A percentile compares a stretch with the other conserved stretches of the same genome.
phyloP scores from a whole-genome alignment of 2,797 vertebrate species.

The Lepus oiostolus region DNA sequence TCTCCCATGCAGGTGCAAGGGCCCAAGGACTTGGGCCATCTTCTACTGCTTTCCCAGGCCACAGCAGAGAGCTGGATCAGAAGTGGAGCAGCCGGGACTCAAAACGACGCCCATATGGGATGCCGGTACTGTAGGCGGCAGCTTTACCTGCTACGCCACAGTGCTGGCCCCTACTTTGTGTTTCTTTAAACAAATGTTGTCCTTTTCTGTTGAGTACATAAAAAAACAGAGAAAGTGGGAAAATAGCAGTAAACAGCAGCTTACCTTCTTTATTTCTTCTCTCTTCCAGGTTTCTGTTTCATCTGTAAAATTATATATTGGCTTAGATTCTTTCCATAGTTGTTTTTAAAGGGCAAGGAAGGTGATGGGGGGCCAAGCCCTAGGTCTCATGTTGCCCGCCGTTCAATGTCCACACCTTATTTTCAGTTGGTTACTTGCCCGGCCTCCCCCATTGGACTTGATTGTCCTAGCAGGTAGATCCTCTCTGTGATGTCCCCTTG shows the following conservation, averaged over 20 bases:
- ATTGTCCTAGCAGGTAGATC: neutral
- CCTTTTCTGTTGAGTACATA: neutral
- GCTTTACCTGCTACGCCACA: too few relatives aligned
- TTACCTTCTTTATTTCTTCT: slow-evolving; percentile 60
- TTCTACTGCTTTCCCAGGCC: too few relatives aligned
- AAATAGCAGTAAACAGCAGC: neutral
- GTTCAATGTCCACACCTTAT: neutral
- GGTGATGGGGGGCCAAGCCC: neutral
- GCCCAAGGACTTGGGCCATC: too few relatives aligned
- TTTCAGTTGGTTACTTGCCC: neutral
- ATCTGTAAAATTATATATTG: slow-evolving; percentile 31
- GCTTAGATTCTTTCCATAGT: slow-evolving; percentile 11
- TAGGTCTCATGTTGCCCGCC: neutral
- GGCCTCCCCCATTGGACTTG: neutral
- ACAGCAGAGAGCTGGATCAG: too few relatives aligned
- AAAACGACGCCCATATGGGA: too few relatives aligned
- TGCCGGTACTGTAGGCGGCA: too few relatives aligned
- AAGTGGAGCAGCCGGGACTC: too few relatives aligned
- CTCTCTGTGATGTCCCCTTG: neutral
- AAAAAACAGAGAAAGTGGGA: neutral
- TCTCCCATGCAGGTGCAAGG: too few relatives aligned
- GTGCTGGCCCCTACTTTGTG: neutral
- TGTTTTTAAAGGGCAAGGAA: slow-evolving; percentile 20
- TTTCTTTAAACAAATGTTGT: slow-evolving; percentile 25
- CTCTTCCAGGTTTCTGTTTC: slow-evolving; percentile 49